These are phyloP conservation scores for Serilophus lunatus DNA, from an alignment of 2,113 vertebrate genomes.

Conservation along the genomic window DNA sequence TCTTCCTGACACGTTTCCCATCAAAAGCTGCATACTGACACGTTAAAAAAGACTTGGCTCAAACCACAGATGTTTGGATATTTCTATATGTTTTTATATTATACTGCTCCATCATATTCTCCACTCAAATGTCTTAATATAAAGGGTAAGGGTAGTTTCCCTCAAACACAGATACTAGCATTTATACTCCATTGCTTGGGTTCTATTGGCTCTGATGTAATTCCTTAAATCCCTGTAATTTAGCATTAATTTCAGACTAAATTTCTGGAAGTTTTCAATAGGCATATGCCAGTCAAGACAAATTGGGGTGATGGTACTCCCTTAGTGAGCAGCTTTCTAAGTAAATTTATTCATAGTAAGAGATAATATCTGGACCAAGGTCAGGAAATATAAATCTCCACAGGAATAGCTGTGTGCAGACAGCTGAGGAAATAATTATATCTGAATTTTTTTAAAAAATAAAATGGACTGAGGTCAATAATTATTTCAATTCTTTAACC, in stretches of 20 bases:
- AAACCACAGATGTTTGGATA: neutral
- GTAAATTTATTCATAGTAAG: constrained; percentile 68
- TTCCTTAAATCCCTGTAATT: neutral
- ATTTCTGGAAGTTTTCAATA: constrained; percentile 49
- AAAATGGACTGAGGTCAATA: constrained; percentile 53
- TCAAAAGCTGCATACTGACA: neutral
- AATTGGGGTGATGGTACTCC: constrained; percentile 54
- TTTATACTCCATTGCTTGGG: neutral
- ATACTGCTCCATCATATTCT: neutral
- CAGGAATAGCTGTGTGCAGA: constrained; percentile 28
- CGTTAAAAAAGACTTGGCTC: neutral
- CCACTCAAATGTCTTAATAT: neutral
- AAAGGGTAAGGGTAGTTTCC: neutral
- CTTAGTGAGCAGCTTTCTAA: constrained; percentile 32
- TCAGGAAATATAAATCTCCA: constrained; percentile 64
- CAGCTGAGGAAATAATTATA: constrained; percentile 70
- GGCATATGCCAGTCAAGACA: constrained; percentile 52
- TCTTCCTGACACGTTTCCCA: neutral
- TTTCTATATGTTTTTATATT: neutral
- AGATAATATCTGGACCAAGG: constrained; percentile 63
- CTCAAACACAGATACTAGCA: neutral
- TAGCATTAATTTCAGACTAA: constrained; percentile 32
- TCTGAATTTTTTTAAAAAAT: neutral
- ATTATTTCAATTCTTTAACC: constrained; percentile 64
- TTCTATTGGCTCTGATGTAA: neutral